These are phyloP conservation scores for Acanthornis magna DNA, from an alignment of 2,797 vertebrate genomes.

Conservation along the genomic window DNA sequence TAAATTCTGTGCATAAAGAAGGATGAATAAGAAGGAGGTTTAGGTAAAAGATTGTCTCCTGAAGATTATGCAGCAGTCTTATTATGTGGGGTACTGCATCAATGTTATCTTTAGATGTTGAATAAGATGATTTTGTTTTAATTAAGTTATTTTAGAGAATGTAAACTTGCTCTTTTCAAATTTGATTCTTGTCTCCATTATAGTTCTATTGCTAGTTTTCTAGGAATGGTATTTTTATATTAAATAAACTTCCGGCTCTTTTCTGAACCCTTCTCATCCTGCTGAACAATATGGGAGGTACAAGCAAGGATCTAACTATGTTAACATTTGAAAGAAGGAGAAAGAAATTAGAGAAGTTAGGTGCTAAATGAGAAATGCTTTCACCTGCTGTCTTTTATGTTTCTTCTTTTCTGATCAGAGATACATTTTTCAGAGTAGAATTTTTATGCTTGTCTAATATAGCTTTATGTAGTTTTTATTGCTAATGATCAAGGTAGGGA, in stretches of 20 bases:
- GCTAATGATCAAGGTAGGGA: background rate
- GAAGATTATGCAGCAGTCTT: background rate
- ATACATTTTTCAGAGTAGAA: background rate
- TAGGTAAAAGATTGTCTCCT: background rate
- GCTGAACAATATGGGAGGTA: background rate
- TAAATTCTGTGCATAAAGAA: constrained; percentile 18
- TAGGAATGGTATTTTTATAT: background rate
- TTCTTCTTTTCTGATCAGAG: background rate
- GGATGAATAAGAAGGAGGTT: background rate
- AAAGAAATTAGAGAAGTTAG: background rate
- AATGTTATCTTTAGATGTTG: background rate
- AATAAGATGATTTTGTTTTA: background rate
- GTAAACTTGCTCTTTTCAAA: background rate
- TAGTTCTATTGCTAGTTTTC: background rate
- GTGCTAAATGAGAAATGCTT: background rate
- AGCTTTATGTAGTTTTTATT: background rate
- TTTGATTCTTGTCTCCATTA: background rate
- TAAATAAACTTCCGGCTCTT: background rate
- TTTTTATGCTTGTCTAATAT: background rate
- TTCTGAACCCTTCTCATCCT: background rate
- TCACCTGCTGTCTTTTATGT: background rate
- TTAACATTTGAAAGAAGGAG: background rate
- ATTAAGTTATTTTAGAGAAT: background rate
- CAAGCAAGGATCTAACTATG: background rate
- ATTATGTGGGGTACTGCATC: background rate